Evolutionary conservation across 23 tunicate species (phyloP), one percentile per base, ranked within the genome.

Genomic region (Aplidium turbinatum): DNA sequence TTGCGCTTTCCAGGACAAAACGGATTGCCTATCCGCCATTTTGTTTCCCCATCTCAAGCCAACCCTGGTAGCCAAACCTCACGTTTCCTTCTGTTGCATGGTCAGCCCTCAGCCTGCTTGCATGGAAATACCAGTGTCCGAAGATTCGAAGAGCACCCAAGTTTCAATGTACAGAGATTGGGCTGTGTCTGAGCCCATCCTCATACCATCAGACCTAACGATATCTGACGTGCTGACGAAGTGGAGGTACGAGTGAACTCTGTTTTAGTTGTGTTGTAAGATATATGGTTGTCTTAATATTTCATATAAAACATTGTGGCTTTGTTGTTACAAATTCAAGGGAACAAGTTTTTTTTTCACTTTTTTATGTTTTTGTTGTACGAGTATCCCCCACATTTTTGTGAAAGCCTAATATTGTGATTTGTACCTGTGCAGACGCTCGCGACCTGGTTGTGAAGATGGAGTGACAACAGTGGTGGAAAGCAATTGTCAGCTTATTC

Each of bases 121-220:
- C 53, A 62, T 83, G 13, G 87, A 83, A 63, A 24, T 26, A 67
- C 38, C 83, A 56, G 51, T 38, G 48, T 13, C 62, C 50, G 18
- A 33, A 18, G 57, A 26, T 31, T 16, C 34, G 9, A 33, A 72
- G 25, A 22, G 24, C 13, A 3, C 52, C 5, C 87, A 61, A 34
- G 5, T 78, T 9, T 90, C 97, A 9, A 90, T 90, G 97, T 90
- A 90, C 85, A 90, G 97, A 53, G 78, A 83, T 11, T 90, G 97
- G 97, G 82, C 77, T 1, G 86, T 80, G 16, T 55, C 73, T 0
- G 82, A 87, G 27, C 94, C 94, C 6, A 48, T 84, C 31, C 52
- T 80, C 18, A 32, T 87, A 0, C 94, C 94, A 29, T 31, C 57
- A 32, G 86, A 77, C 19, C 27, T 87, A 71, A 47, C 86, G 11